Base-by-base conservation (phyloP, 2,888 invertebrate species). In the Hyalella azteca region DNA sequence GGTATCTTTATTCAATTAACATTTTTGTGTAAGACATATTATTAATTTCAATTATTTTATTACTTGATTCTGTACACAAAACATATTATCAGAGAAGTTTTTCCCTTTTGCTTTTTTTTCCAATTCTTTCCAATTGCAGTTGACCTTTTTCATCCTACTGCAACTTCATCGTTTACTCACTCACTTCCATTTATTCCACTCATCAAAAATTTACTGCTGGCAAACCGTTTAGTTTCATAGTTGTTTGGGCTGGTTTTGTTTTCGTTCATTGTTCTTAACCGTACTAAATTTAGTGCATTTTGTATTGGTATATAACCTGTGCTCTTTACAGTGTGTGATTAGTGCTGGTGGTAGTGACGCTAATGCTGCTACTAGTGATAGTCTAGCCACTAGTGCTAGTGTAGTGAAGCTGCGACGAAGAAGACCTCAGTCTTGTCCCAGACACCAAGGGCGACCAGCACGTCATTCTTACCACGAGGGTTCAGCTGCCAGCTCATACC, bases 391-490 rank as follows among this genome's bases (percentile, higher is more conserved):
- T 45, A 36, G 39, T 39, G 40, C 39, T 73, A 39, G 73, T 11
- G 79, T 78, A 49, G 79, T 81, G 81, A 76, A 78, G 75, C 78
- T 81, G 78, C 81, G 82, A 78, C 59, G 9, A 15, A 41, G 19
- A 26, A 11, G 59, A 15, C 59, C 22, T 13, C n/a, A 59, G 39
- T 73, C 73, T 13, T 73, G 73, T n/a, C 41, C 73, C 59, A 66
- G 59, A 19, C 77, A 66, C 50, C 81, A 75, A 0, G 48, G 49
- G 41, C 76, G 79, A 54, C 77, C 81, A 15, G 76, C 81, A 13
- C 77, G 84, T 49, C 84, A 84, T 73, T 82, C 84, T n/a, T 84
- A 82, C 54, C 60, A 82, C 73, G 84, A 84, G 59, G 84, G 84
- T 2, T 81, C 82, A 32, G 41, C 81, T 75, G 82, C 84, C 13